These are phyloP conservation scores for Polylopha cassiicola DNA, from an alignment of 2,888 invertebrate genomes.

Conservation along the genomic window DNA sequence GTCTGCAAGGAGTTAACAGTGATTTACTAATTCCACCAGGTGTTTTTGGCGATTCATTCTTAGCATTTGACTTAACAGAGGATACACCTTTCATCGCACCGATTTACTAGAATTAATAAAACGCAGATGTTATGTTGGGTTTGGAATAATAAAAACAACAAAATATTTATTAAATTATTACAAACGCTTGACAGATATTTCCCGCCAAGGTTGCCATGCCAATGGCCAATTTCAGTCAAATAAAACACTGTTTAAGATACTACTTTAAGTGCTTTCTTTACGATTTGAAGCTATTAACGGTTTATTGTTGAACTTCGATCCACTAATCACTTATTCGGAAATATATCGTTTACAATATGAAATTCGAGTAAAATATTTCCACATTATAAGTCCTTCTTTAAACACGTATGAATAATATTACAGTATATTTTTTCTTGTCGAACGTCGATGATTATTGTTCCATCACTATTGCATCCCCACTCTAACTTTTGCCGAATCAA, in stretches of 20 bases:
- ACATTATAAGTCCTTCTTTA: too few relatives aligned
- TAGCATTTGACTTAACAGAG: conserved; percentile 37
- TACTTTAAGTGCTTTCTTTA: neutral
- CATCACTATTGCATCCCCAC: conserved; percentile 5
- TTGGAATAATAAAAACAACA: too few relatives aligned
- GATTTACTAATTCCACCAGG: conserved; percentile 73
- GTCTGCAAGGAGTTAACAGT: conserved; percentile 71
- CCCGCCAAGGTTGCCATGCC: conserved; percentile 13
- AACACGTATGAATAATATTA: too few relatives aligned
- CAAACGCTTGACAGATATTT: conserved; percentile 14
- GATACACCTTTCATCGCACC: conserved; percentile 49
- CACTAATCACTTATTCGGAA: too few relatives aligned
- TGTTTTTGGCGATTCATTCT: conserved; percentile 59
- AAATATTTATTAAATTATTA: too few relatives aligned
- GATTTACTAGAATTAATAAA: too few relatives aligned
- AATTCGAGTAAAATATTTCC: too few relatives aligned
- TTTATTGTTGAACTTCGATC: too few relatives aligned
- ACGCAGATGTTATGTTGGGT: too few relatives aligned
- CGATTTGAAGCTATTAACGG: too few relatives aligned
- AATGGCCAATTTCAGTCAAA: neutral
- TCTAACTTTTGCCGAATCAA: conserved; percentile 17
- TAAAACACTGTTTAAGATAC: neutral
- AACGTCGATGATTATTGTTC: conserved; percentile 1
- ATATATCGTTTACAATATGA: too few relatives aligned
- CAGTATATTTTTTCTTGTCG: neutral